Percentiles rank a stretch among this genome's conserved stretches.
Conservation (phyloP, 2,888 invertebrate genomes). For the Dinocampus coccinellae region DNA sequence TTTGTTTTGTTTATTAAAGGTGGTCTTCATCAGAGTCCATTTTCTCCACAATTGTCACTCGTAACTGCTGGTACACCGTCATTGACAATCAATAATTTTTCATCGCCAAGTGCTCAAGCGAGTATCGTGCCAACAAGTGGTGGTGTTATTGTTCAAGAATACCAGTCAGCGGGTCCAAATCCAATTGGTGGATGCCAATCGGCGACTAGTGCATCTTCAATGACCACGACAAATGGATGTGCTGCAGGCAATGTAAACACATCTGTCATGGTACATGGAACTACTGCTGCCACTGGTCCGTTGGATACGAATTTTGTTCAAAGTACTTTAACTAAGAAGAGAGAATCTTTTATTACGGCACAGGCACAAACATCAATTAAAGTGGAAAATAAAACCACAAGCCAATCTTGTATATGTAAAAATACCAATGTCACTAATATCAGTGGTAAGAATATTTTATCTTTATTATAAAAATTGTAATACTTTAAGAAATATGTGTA, state of each 20-base stretch:
- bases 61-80: conserved; percentile 61
- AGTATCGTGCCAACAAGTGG: conserved; percentile 59
- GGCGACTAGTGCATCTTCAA: conserved; percentile 62
- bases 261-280: conserved; percentile 57
- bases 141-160: conserved; percentile 66
- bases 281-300: conserved; percentile 48
- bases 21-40: conserved; percentile 62
- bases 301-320: conserved; percentile 46
- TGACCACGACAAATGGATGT: conserved; percentile 48
- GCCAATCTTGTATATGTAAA: conserved; percentile 63
- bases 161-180: conserved; percentile 64
- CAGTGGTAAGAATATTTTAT: conserved; percentile 13
- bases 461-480: conserved; percentile 1
- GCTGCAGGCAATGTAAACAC: conserved; percentile 52
- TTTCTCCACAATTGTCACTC: conserved; percentile 63
- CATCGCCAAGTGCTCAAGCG: conserved; percentile 56
- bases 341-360: conserved; percentile 61
- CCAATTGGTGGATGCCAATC: conserved; percentile 69
- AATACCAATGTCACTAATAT: conserved; percentile 51
- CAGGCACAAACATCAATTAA: conserved; percentile 63
- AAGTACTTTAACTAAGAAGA: conserved; percentile 56
- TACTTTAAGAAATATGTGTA: neutral
- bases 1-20: conserved; percentile 46
- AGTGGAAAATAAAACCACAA: conserved; percentile 61
- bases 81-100: conserved; percentile 62